phyloP scores from a whole-genome alignment of 2,797 vertebrate species.

The Enteromius fasciolatus region DNA sequence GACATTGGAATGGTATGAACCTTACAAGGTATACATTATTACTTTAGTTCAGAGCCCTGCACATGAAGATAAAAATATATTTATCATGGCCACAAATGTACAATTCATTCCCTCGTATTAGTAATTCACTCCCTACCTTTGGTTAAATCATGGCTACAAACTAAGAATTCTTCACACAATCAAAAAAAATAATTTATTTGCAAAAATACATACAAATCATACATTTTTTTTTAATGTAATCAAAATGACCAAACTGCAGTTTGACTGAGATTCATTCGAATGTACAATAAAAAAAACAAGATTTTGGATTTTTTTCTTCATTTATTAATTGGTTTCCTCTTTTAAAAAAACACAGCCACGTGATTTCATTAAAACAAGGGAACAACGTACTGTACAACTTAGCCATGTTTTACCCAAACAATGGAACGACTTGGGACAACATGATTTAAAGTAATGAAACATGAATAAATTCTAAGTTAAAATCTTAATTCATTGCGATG shows the following conservation, averaged over 20 bases:
- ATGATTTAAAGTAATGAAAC: too few relatives aligned
- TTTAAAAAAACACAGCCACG: neutral
- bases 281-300: too few relatives aligned
- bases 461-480: neutral
- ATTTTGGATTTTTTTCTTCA: too few relatives aligned
- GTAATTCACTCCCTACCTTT: neutral
- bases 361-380: neutral
- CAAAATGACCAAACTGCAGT: too few relatives aligned
- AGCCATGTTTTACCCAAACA: neutral
- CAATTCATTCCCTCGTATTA: neutral
- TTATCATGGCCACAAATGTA: neutral
- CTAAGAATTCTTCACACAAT: neutral
- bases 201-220: too few relatives aligned
- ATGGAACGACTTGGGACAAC: neutral
- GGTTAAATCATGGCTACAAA: neutral
- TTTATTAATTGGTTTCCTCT: neutral
- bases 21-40: neutral
- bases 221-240: too few relatives aligned
- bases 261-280: too few relatives aligned
- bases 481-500: neutral
- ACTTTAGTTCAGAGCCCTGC: neutral
- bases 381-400: neutral
- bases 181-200: too few relatives aligned
- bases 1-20: slow-evolving; percentile 8
- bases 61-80: neutral